Conservation (phyloP, 2,113 vertebrate species). For the Thalassoma bifasciatum region DNA sequence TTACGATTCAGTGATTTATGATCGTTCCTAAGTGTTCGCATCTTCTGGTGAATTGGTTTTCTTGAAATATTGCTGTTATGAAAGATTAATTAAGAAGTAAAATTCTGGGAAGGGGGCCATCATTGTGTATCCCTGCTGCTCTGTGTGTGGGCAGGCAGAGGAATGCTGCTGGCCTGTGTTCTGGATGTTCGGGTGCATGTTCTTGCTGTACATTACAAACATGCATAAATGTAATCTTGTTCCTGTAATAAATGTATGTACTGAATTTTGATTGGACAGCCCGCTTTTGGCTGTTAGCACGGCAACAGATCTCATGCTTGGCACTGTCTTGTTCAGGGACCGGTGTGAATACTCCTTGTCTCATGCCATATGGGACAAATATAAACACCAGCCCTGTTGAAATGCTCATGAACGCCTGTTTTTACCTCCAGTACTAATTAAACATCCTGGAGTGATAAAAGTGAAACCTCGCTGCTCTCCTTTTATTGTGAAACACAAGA, state of each 20-base stretch:
- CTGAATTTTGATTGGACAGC: constrained; percentile 73
- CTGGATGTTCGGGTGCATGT: constrained; percentile 65
- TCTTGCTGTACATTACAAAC: constrained; percentile 75
- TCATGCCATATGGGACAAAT: constrained; percentile 32
- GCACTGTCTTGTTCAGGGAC: constrained; percentile 39
- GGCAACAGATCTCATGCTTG: constrained; percentile 38
- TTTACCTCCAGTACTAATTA: constrained; percentile 14
- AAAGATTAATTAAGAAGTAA: constrained; percentile 1
- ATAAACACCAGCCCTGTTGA: constrained; percentile 44
- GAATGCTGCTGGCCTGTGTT: constrained; percentile 67
- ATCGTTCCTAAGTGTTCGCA: neutral
- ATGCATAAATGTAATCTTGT: constrained; percentile 72
- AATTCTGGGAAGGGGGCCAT: neutral
- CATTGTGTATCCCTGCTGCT: constrained; percentile 40
- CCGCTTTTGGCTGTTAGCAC: constrained; percentile 30
- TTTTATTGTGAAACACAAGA: neutral
- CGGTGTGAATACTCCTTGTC: constrained; percentile 51
- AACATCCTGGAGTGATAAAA: constrained; percentile 56
- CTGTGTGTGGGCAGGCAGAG: constrained; percentile 74
- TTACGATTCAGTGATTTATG: neutral
- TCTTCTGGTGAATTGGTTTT: neutral
- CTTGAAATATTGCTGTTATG: neutral
- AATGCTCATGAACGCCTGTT: constrained; percentile 17
- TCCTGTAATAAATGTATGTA: constrained; percentile 56
- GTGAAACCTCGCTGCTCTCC: constrained; percentile 4